phyloP scores from a whole-genome alignment of 2,113 vertebrate genomes.

The Tachycineta bicolor region DNA sequence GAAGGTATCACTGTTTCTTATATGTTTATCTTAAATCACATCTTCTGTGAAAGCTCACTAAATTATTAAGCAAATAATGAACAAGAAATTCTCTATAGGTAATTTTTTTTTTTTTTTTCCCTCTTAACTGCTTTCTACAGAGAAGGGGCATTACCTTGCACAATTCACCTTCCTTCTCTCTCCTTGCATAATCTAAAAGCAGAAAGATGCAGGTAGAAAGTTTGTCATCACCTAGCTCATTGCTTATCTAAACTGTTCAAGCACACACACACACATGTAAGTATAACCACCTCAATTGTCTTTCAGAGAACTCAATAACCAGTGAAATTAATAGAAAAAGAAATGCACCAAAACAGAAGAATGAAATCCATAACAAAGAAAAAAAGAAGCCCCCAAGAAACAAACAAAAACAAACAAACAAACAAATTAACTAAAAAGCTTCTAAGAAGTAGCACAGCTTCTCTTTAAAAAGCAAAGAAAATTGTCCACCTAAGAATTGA shows the following conservation, averaged over 20 bases:
- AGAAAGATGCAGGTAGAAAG: not conserved
- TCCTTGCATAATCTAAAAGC: not conserved
- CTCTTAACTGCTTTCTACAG: not conserved
- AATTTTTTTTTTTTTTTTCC: not conserved
- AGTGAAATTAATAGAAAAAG: not conserved
- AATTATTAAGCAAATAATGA: not conserved
- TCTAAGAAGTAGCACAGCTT: not conserved
- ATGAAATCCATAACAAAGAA: not conserved
- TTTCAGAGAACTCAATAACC: not conserved
- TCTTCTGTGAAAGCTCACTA: not conserved
- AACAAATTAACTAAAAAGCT: not conserved
- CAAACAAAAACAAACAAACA: not conserved
- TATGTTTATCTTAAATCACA: not conserved
- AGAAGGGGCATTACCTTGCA: not conserved
- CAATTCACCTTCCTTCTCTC: not conserved
- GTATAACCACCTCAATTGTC: not conserved
- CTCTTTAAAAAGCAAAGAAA: not conserved
- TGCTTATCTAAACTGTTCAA: not conserved
- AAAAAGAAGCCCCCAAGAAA: not conserved
- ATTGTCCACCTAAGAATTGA: not conserved
- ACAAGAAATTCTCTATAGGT: not conserved
- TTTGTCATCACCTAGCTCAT: not conserved
- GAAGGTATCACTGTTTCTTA: not conserved
- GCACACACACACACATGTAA: rapidly evolving
- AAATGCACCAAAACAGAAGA: not conserved